Evolutionary conservation across 2,888 invertebrate species (phyloP).

Genomic region (Meliscaeva auricollis): DNA sequence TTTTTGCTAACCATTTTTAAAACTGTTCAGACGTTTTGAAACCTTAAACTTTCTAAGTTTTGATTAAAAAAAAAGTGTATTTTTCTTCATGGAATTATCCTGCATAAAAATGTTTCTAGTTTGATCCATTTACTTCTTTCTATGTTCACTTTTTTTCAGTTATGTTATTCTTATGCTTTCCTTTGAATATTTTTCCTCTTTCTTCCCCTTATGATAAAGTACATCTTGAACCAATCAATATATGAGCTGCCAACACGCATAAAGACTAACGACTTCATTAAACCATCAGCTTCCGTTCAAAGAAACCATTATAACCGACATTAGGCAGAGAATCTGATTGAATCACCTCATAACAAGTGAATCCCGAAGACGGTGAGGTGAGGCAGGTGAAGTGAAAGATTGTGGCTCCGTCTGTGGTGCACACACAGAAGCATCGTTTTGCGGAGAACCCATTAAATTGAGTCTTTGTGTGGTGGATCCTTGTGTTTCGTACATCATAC

Average conservation of each 20-base stretch:
- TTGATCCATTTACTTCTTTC: neutral
- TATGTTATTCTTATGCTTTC: neutral
- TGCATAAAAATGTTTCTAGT: too few relatives aligned
- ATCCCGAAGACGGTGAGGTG: conserved; percentile 63
- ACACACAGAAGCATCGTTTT: conserved; percentile 68
- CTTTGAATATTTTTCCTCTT: neutral
- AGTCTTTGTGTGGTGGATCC: conserved; percentile 72
- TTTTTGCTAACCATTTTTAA: too few relatives aligned
- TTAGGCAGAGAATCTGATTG: conserved; percentile 75
- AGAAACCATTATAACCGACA: conserved; percentile 77
- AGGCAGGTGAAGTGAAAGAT: conserved; percentile 76
- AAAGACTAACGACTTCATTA: conserved; percentile 77
- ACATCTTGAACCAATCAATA: conserved; percentile 53
- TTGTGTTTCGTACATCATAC: conserved; percentile 35
- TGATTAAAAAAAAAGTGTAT: too few relatives aligned
- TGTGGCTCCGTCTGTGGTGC: conserved; percentile 70
- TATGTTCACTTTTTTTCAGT: neutral
- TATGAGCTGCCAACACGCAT: conserved; percentile 76
- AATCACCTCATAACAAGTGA: conserved; percentile 76
- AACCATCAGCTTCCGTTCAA: conserved; percentile 77
- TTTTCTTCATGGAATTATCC: too few relatives aligned
- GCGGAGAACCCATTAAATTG: conserved; percentile 75
- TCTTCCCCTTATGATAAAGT: neutral
- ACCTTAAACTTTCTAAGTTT: too few relatives aligned
- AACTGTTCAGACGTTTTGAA: too few relatives aligned